Percentiles rank a stretch among this genome's conserved stretches.
These are phyloP conservation scores for Thalassoma bifasciatum DNA, from an alignment of 2,113 vertebrate genomes.

Conservation along the genomic window DNA sequence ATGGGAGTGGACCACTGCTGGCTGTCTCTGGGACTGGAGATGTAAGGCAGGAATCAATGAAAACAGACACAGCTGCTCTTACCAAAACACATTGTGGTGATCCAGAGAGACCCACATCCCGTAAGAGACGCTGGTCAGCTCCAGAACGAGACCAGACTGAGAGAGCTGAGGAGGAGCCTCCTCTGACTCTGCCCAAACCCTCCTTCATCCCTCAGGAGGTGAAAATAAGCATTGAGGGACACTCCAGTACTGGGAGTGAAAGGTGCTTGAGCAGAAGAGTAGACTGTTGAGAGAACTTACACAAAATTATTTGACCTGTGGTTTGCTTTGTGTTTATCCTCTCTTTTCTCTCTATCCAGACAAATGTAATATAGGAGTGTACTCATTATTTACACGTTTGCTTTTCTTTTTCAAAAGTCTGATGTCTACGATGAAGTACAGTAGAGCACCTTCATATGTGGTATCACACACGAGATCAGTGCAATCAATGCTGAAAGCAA, in stretches of 20 bases:
- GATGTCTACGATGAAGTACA: conserved; percentile 70
- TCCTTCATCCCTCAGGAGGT: conserved; percentile 98
- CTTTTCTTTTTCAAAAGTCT: conserved; percentile 86
- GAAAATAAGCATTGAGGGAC: conserved; percentile 99
- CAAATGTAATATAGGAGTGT: conserved; percentile 96
- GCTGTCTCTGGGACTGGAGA: conserved; percentile 85
- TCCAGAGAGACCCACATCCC: conserved; percentile 80
- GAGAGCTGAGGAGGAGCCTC: conserved; percentile 92
- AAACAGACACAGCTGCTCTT: conserved; percentile 80
- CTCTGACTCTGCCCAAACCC: conserved; percentile 94
- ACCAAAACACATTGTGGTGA: conserved; percentile 84
- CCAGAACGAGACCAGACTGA: conserved; percentile 94
- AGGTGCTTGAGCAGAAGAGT: conserved; percentile 66
- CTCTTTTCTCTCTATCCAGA: conserved; percentile 82
- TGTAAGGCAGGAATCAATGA: conserved; percentile 86
- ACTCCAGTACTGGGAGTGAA: conserved; percentile 94
- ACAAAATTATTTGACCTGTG: conserved; percentile 43
- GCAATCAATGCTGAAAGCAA: conserved; percentile 79
- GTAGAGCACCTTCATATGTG: conserved; percentile 86
- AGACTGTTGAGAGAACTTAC: conserved; percentile 62
- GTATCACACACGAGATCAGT: conserved; percentile 82
- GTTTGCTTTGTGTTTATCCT: conserved; percentile 73
- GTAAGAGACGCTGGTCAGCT: conserved; percentile 99
- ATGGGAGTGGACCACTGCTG: conserved; percentile 44
- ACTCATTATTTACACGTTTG: conserved; percentile 92